Evolutionary conservation across 2,797 vertebrate species (phyloP).

Genomic region (Leuciscus waleckii): DNA sequence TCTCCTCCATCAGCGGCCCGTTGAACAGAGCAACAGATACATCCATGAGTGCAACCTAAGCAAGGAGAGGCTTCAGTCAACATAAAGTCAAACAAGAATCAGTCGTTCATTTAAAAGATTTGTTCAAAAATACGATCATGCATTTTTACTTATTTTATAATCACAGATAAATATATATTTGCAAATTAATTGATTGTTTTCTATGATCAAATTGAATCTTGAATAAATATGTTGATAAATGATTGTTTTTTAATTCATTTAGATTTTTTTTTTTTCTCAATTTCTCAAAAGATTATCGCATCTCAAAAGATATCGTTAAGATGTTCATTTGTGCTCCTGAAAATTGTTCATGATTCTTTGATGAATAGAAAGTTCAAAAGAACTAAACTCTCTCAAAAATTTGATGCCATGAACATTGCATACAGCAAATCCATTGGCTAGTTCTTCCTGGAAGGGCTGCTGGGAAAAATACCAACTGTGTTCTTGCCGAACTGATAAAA

Average conservation of each 20-base stretch:
- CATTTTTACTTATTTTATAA: not conserved
- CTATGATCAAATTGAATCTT: not conserved
- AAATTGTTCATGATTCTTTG: not conserved
- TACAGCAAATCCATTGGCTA: not conserved
- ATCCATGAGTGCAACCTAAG: not conserved
- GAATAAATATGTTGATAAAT: too few species aligned
- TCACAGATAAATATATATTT: not conserved
- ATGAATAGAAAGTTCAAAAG: not conserved
- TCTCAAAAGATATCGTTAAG: not conserved
- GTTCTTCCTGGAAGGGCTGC: not conserved
- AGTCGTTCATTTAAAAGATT: not conserved
- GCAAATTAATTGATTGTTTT: not conserved
- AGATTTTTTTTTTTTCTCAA: not conserved
- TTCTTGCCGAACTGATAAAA: conserved; percentile 12
- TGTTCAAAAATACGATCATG: not conserved
- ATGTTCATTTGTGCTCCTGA: not conserved
- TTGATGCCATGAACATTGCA: not conserved
- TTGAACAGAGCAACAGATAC: not conserved
- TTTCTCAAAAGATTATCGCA: not conserved
- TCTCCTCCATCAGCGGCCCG: not conserved
- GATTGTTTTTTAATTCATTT: too few species aligned
- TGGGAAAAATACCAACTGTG: not conserved
- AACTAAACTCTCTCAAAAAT: not conserved
- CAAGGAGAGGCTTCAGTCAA: not conserved
- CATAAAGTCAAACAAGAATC: not conserved